Base-by-base conservation (phyloP, 2,888 invertebrate species). In the Caenorhabditis drosophilae region DNA sequence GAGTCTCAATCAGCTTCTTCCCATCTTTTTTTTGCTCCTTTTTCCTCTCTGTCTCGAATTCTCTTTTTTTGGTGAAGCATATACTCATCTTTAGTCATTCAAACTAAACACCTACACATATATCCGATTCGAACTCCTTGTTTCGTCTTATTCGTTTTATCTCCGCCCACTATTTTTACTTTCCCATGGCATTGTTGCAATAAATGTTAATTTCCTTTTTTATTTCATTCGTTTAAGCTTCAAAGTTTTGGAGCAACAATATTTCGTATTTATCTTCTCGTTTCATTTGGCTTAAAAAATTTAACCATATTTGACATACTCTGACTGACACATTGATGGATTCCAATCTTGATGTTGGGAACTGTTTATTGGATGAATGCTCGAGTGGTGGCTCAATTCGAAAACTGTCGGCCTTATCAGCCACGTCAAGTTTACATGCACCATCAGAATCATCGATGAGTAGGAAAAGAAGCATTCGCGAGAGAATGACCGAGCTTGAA, bases 361-460 rank as follows among this genome's bases (percentile, higher is more conserved):
- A 57, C 46, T 67, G 67, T 45, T 45, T 67, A 15, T 53, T 67
- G 12, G 67, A 67, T 60, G 67, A 67, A 57, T 57, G 60, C 41
- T 60, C 60, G 23, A 60, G 56, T 36, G 51, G 56, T 18, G 57
- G 60, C 23, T 60, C 60, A 31, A 41, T 44, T 25, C 49, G 67
- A 31, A 67, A 67, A 50, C 26, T 67, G 25, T 67, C 67, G 15
- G 67, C 67, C 18, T 41, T 67, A 44, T 67, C 67, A 18, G 67
- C 67, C 16, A 46, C 60, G 4, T 67, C 67, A 9, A 67, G 67
- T 44, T 47, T 67, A 1, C 60, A 67, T 59, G 67, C 60, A n/a
- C 60, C 67, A 34, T 67, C 67, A n/a, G 67, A 67, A 51, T 57
- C 60, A 34, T 71, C 67, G 22, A 72, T 72, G 72, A 67, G 66